Evolutionary conservation across 2,797 vertebrate species (phyloP).

Genomic region (Oceanodroma leucorhoa): DNA sequence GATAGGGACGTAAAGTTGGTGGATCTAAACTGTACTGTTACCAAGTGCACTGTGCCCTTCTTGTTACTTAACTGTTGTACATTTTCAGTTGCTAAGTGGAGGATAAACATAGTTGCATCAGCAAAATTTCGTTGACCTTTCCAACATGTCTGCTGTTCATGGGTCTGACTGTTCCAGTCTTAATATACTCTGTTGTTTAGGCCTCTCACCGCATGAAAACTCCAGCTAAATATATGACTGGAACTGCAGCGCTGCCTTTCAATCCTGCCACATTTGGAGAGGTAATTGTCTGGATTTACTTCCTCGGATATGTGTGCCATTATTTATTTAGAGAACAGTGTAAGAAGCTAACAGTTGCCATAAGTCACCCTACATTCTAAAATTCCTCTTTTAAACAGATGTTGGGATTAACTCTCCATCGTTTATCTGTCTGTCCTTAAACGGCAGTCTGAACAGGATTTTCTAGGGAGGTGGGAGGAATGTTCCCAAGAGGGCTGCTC

Average conservation of each 20-base stretch:
- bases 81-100: not conserved
- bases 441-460: not conserved
- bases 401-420: not conserved
- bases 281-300: conserved; percentile 75
- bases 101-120: not conserved
- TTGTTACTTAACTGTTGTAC: not conserved
- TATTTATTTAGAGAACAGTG: not conserved
- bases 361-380: not conserved
- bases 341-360: not conserved
- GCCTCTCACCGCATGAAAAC: conserved; percentile 94
- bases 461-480: not conserved
- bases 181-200: conserved; percentile 71
- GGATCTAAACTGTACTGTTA: not conserved
- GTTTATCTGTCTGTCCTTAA: not conserved
- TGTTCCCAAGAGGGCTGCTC: not conserved
- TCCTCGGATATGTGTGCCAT: not conserved
- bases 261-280: conserved; percentile 95
- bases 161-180: not conserved
- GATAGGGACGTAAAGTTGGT: not conserved
- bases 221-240: conserved; percentile 90
- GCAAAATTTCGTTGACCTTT: not conserved
- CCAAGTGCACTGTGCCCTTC: not conserved
- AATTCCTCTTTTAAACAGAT: not conserved
- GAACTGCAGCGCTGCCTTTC: conserved; percentile 90
- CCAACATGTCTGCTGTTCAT: not conserved